Evolutionary conservation across 1,140 invertebrate genomes (phyloP).

Genomic region (Drosophila funebris): DNA sequence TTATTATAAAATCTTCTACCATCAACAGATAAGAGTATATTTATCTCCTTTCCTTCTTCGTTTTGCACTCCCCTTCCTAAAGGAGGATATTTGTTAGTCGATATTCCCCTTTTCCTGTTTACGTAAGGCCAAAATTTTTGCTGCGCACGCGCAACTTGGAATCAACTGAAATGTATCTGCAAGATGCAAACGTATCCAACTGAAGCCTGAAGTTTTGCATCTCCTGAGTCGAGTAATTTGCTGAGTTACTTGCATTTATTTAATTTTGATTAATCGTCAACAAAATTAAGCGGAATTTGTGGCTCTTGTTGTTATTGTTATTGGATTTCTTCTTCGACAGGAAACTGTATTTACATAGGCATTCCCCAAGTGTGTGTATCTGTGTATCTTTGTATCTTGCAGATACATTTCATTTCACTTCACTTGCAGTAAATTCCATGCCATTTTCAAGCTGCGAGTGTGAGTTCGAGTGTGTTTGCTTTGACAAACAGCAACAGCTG

Average conservation of each 20-base stretch:
- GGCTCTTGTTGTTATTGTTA: slow-evolving; percentile 10
- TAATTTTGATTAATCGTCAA: slow-evolving; percentile 36
- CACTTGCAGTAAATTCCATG: slow-evolving; percentile 20
- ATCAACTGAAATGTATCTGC: slow-evolving; percentile 60
- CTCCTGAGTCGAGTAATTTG: slow-evolving; percentile 1
- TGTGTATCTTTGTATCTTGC: slow-evolving; percentile 56
- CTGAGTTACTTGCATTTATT: slow-evolving; percentile 16
- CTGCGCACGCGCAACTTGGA: slow-evolving; percentile 36
- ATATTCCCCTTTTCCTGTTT: neutral
- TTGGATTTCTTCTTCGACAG: slow-evolving; percentile 10
- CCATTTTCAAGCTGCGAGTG: neutral
- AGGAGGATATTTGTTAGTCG: neutral
- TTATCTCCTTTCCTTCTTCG: neutral
- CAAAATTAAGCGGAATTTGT: slow-evolving; percentile 25
- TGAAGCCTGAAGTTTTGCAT: neutral
- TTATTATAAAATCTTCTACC: neutral
- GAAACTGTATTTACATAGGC: slow-evolving; percentile 4
- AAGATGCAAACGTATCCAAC: slow-evolving; percentile 36
- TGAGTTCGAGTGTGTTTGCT: neutral
- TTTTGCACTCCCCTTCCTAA: neutral
- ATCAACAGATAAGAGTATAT: neutral
- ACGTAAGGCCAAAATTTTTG: neutral
- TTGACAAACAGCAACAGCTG: slow-evolving; percentile 37
- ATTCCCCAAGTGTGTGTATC: neutral
- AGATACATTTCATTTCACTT: slow-evolving; percentile 35